A percentile compares a stretch with the other conserved stretches of the same genome.
These are phyloP conservation scores for Enteromius anoplus DNA, from an alignment of 2,797 vertebrate species.

Conservation along the genomic window DNA sequence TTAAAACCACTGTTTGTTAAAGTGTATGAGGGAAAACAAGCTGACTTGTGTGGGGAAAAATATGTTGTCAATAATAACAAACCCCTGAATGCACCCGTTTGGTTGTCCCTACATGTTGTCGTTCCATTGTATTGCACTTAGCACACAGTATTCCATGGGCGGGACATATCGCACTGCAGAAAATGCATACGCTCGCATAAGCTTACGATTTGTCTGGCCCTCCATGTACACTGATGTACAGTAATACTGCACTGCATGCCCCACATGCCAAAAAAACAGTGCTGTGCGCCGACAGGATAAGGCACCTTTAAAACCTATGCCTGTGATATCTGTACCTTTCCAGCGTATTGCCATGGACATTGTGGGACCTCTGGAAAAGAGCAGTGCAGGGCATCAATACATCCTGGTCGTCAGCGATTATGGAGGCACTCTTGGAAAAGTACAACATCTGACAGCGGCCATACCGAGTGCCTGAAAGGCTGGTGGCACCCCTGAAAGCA, in stretches of 20 bases:
- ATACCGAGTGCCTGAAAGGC: no score
- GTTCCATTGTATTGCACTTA: background rate
- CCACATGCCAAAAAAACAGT: background rate
- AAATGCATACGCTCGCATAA: background rate
- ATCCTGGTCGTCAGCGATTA: background rate
- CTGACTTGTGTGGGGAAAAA: slow-evolving; percentile 1
- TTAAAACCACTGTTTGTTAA: background rate
- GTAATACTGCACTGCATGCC: background rate
- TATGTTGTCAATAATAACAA: background rate
- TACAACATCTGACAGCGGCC: no score
- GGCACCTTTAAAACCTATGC: background rate
- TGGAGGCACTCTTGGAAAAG: background rate
- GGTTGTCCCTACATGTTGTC: slow-evolving; percentile 18
- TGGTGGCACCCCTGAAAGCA: no score
- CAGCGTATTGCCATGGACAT: background rate
- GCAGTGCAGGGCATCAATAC: background rate
- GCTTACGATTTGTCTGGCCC: background rate
- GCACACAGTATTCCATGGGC: background rate
- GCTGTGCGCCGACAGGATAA: background rate
- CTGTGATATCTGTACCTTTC: background rate
- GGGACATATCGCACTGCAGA: background rate
- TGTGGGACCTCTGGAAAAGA: background rate
- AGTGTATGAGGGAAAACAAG: background rate
- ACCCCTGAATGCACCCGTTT: background rate
- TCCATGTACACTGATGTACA: slow-evolving; percentile 10